These are phyloP conservation scores for Agonopterix heracliana DNA, from an alignment of 2,888 invertebrate genomes.

Conservation along the genomic window DNA sequence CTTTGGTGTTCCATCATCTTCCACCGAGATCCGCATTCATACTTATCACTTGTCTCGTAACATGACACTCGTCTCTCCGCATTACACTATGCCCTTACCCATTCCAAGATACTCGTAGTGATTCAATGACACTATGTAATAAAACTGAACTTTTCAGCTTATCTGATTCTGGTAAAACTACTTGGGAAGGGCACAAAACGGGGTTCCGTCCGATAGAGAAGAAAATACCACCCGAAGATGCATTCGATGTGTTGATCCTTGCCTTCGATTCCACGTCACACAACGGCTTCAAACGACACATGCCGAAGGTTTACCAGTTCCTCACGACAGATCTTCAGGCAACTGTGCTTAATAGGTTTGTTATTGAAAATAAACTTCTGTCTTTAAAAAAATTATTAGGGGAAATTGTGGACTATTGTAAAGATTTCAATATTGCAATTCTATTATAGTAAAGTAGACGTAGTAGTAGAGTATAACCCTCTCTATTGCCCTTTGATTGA, in stretches of 20 bases:
- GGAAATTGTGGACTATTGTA: neutral
- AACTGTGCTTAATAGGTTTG: constrained; percentile 80
- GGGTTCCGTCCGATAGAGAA: constrained; percentile 22
- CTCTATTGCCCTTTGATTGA: no score
- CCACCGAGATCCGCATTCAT: no score
- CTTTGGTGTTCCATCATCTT: no score
- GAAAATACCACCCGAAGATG: constrained; percentile 14
- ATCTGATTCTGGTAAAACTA: neutral
- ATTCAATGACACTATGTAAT: no score
- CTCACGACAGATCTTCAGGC: constrained; percentile 77
- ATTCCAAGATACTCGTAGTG: no score
- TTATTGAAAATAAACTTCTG: neutral
- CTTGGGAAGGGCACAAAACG: constrained; percentile 22
- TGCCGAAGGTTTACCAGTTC: constrained; percentile 83
- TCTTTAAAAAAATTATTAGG: neutral
- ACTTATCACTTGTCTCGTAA: no score
- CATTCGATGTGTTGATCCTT: constrained; percentile 63
- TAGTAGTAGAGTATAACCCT: no score
- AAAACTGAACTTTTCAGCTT: no score
- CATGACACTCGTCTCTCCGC: no score
- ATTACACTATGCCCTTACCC: no score
- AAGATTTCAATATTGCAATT: no score
- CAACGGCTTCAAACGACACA: constrained; percentile 84
- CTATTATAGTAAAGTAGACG: no score
- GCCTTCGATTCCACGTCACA: constrained; percentile 91